Base-by-base conservation (phyloP, 2,888 invertebrate genomes). In the Aphrophora alni region DNA sequence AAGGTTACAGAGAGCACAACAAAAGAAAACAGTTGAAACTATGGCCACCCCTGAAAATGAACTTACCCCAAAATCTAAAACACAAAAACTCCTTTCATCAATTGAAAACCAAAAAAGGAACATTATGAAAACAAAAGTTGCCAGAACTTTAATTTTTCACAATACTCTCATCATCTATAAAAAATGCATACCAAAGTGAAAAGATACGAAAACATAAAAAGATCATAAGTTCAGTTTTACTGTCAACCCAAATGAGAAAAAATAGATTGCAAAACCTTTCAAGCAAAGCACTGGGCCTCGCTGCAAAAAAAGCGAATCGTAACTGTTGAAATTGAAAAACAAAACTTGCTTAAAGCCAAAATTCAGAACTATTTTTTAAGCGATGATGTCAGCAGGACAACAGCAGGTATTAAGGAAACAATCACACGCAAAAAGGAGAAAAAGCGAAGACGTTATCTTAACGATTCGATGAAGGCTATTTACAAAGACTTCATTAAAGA, bases 41-140 rank as follows among this genome's bases (percentile, higher is more conserved):
- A 33, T 33, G 33, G 3, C 8, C 3, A 33, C 38, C 33, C 75
- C 68, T 5, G 68, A 68, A 68, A 68, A 68, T 68, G 68, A 68
- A 68, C 68, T 68, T 10, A 68, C 68, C 3, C 68, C 68, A 68
- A 68, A 68, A 68, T 68, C 68, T 68, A 68, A 68, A 68, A 68
- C 68, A 5, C 3, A 68, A 68, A 4, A 68, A 12, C 68, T 68
- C 14, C 68, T 68, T 68, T 68, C 68, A 24, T 68, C 68, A 12
- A 7, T 68, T 7, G 68, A 68, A 21, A 24, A 24, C 21, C n/a
- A 68, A 5, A 68, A 68, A 68, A 68, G 14, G 10, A 12, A 68
- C 24, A 68, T 68, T 24, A 68, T 68, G 68, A 68, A 68, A 21
- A 21, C 68, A 4, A 68, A 68, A 68, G 68, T 68, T 4, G 68